Evolutionary conservation across 1,140 invertebrate genomes (phyloP).

Genomic region (Brachionus rubens): DNA sequence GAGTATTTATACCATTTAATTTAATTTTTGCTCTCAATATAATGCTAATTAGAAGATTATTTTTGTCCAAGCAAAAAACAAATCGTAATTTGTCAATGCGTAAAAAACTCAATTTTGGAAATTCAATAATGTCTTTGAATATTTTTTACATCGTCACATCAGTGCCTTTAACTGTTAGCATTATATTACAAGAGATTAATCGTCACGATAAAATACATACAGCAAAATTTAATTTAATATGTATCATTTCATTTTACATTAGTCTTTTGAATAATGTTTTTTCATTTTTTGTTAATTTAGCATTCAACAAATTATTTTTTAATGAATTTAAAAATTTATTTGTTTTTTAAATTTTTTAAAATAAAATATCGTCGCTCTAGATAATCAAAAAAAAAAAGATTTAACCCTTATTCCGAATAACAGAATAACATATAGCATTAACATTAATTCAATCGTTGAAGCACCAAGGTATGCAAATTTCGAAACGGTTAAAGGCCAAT

Average conservation of each 20-base stretch:
- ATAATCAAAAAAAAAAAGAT: too few species aligned
- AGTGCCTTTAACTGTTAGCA: not conserved
- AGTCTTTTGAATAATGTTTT: slow-evolving; percentile 71
- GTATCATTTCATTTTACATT: slow-evolving; percentile 64
- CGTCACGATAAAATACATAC: not conserved
- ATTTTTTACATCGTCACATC: not conserved
- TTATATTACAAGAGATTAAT: not conserved
- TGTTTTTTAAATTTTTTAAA: too few species aligned
- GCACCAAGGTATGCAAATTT: too few species aligned
- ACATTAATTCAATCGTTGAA: too few species aligned
- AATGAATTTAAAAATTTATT: slow-evolving; percentile 14
- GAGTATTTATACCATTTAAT: not conserved
- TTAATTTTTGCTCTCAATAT: not conserved
- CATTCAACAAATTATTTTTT: slow-evolving; percentile 1
- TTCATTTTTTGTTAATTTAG: not conserved
- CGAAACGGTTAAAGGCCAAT: too few species aligned
- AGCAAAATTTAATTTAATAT: not conserved
- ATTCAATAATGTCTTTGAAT: not conserved
- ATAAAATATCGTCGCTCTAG: too few species aligned
- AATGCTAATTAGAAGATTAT: not conserved
- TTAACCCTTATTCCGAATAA: too few species aligned
- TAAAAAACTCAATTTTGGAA: not conserved
- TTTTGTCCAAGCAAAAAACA: not conserved
- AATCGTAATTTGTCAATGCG: not conserved
- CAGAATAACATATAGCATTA: too few species aligned